Evolutionary conservation across 2,797 vertebrate genomes (phyloP).

Genomic region (Danio choprae): DNA sequence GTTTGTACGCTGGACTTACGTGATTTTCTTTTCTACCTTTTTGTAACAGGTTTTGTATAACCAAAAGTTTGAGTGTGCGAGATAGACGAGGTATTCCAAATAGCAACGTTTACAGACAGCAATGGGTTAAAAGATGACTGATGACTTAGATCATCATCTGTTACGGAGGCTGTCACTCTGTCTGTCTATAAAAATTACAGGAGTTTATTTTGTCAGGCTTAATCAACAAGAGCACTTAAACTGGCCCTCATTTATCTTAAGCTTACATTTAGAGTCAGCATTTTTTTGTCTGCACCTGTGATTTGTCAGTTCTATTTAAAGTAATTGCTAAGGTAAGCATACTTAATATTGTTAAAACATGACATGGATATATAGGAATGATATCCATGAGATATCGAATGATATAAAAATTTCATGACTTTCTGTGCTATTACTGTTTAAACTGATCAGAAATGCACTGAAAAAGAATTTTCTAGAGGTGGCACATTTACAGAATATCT

Average conservation of each 20-base stretch:
- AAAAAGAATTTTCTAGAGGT: too few relatives aligned
- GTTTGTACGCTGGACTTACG: background rate
- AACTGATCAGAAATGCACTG: too few relatives aligned
- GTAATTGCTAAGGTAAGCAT: constrained; percentile 8
- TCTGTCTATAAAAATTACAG: constrained; percentile 44
- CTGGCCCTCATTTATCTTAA: constrained; percentile 58
- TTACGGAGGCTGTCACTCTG: constrained; percentile 60
- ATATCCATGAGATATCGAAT: background rate
- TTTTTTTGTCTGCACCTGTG: background rate
- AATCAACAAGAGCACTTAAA: constrained; percentile 53
- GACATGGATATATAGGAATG: background rate
- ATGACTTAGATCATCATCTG: constrained; percentile 58
- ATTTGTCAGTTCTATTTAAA: background rate
- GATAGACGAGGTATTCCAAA: constrained; percentile 10
- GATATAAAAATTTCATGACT: too few relatives aligned
- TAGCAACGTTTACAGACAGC: background rate
- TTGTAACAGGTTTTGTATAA: constrained; percentile 18
- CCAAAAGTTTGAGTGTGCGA: constrained; percentile 12
- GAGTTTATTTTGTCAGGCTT: constrained; percentile 47
- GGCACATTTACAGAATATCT: too few relatives aligned
- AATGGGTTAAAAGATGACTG: constrained; percentile 58
- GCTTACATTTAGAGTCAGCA: constrained; percentile 13
- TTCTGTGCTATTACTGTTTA: background rate
- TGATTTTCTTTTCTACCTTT: constrained; percentile 29
- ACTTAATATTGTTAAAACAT: background rate